These are phyloP conservation scores for Albula glossodonta DNA, from an alignment of 2,113 vertebrate species.

Conservation along the genomic window DNA sequence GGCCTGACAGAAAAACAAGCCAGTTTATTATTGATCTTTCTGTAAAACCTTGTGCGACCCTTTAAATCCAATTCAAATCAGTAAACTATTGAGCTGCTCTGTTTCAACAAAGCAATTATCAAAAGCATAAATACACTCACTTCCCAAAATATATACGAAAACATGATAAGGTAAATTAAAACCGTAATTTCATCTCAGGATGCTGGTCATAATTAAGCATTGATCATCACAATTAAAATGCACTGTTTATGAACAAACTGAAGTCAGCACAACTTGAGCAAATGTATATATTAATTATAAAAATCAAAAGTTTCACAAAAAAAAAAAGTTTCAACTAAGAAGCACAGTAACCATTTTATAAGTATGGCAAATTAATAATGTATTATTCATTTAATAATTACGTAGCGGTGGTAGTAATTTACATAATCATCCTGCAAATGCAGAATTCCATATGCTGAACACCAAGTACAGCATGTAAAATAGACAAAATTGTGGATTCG, in stretches of 20 bases:
- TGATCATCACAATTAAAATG: background rate
- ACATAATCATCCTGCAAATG: background rate
- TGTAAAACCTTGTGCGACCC: background rate
- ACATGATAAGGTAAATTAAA: too few relatives aligned
- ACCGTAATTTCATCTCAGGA: too few relatives aligned
- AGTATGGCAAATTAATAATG: background rate
- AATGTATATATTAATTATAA: background rate
- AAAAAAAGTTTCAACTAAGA: background rate
- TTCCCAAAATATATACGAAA: too few relatives aligned
- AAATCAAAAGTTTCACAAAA: background rate
- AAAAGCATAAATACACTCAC: background rate
- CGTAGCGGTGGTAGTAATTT: background rate
- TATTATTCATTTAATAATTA: too few relatives aligned
- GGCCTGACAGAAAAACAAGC: background rate
- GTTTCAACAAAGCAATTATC: background rate
- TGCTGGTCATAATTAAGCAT: background rate
- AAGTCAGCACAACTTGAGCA: background rate
- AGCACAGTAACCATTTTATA: background rate
- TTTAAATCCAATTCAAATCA: background rate
- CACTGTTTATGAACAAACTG: background rate
- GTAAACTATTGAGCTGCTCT: background rate
- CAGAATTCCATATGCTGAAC: background rate
- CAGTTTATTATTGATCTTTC: background rate
- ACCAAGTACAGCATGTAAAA: background rate
- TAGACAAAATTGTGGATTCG: constrained; percentile 24